These are phyloP conservation scores for Dryococelus australis DNA, from an alignment of 2,888 invertebrate species.

Conservation along the genomic window DNA sequence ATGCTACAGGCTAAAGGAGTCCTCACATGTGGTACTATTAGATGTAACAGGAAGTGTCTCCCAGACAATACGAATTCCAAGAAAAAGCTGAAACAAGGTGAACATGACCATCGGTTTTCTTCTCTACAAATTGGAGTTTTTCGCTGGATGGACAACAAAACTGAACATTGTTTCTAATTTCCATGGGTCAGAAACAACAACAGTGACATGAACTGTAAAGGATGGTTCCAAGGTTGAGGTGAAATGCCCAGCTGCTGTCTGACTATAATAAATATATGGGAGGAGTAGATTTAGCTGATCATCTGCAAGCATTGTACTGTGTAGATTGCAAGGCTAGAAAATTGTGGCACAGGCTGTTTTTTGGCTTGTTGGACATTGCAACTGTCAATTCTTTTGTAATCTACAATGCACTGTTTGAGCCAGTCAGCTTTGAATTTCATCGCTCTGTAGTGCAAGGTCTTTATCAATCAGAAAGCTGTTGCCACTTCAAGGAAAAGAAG, in stretches of 20 bases:
- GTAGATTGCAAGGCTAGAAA: conserved; percentile 26
- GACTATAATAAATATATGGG: too few relatives aligned
- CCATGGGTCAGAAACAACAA: conserved; percentile 43
- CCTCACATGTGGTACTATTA: conserved; percentile 46
- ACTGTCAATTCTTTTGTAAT: conserved; percentile 32
- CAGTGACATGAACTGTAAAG: conserved; percentile 13
- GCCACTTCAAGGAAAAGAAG: neutral
- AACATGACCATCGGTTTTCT: too few relatives aligned
- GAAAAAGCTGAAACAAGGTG: too few relatives aligned
- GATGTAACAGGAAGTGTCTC: conserved; percentile 38
- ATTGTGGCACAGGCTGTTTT: conserved; percentile 35
- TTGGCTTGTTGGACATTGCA: conserved; percentile 31
- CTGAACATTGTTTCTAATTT: conserved; percentile 45
- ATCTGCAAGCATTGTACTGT: too few relatives aligned
- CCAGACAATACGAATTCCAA: conserved; percentile 23
- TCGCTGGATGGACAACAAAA: conserved; percentile 45
- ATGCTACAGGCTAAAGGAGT: conserved; percentile 42
- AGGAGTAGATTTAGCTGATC: too few relatives aligned
- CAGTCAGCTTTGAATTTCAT: neutral
- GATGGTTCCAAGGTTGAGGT: conserved; percentile 33
- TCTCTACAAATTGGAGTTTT: too few relatives aligned
- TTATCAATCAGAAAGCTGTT: conserved; percentile 7
- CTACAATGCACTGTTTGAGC: conserved; percentile 2
- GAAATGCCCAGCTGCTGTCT: too few relatives aligned
- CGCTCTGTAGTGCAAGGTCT: neutral